phyloP scores from a whole-genome alignment of 2,113 vertebrate genomes.

The Isichthys henryi region DNA sequence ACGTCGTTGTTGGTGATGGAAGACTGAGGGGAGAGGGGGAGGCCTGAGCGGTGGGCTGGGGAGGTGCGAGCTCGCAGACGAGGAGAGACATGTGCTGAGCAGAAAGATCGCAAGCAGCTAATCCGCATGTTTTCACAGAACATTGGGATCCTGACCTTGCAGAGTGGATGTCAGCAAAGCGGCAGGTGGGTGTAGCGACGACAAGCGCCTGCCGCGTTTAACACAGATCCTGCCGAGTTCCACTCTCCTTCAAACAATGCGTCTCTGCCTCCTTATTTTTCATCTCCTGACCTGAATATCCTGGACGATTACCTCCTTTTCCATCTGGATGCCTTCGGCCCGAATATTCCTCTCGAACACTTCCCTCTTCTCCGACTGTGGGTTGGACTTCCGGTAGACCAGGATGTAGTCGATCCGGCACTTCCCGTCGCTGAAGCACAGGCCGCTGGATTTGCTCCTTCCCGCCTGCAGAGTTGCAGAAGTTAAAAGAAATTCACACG shows the following conservation, averaged over 20 bases:
- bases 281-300: constrained; percentile 10
- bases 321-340: constrained; percentile 85
- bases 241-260: not conserved
- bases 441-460: constrained; percentile 67
- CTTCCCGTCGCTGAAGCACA: constrained; percentile 83
- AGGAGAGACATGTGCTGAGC: not conserved
- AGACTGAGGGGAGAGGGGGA: constrained; percentile 57
- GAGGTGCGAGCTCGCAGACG: not conserved
- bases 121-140: not conserved
- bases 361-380: constrained; percentile 80
- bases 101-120: not conserved
- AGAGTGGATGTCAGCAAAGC: not conserved
- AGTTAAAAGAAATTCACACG: not conserved
- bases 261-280: not conserved
- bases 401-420: constrained; percentile 87
- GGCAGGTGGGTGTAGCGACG: not conserved
- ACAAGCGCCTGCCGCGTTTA: not conserved
- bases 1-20: constrained; percentile 83
- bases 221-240: not conserved
- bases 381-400: constrained; percentile 82
- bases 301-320: constrained; percentile 73
- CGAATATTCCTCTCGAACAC: constrained; percentile 88
- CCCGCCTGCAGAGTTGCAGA: constrained; percentile 56
- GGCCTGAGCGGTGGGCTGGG: not conserved
- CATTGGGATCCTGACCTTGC: not conserved